Base-by-base conservation (phyloP, 2,113 vertebrate species). In the Paradisaea rubra region DNA sequence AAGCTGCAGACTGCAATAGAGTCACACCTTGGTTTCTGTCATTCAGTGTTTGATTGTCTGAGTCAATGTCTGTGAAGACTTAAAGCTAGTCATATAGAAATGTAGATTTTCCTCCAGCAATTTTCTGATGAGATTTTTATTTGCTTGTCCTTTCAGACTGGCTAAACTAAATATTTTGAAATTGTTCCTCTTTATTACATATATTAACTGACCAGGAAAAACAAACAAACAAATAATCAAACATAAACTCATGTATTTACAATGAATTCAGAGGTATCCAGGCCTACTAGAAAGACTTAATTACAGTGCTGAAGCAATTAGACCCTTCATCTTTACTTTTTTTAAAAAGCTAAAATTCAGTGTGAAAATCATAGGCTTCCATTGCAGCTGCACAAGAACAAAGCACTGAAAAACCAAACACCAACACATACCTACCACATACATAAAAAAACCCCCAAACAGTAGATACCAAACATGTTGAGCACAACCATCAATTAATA, bases 391-490 rank as follows among this genome's bases (percentile, higher is more conserved):
- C 11, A 31, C 3, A 65, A 76, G 41, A 80, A 23, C 54, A 74
- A 89, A 86, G 20, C 41, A 86, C 24, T 52, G 63, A 60, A 91
- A 85, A 31, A 35, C 17, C 21, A 61, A 73, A 56, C 31, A 47
- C 7, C 9, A 53, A 44, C 18, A 33, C 7, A 64, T 14, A 69
- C 21, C 52, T 57, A 44, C n/a, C 37, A 54, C 8, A 39, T 13
- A 57, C 13, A 10, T 50, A 8, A 17, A 45, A 69, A 78, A 27
- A 31, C 6, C 0, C 3, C 3, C 23, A 11, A 35, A n/a, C 13
- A 57, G 35, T 80, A 56, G 25, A 71, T 28, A 66, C 8, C 15
- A 86, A 63, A 42, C 7, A 35, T 13, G 6, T 21, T 59, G 15
- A 83, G 11, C 42, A 78, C 9, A 53, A 50, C 10, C 49, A 54